These are phyloP conservation scores for Halocynthia aurantium DNA, from an alignment of 23 tunicate genomes.

Conservation along the genomic window DNA sequence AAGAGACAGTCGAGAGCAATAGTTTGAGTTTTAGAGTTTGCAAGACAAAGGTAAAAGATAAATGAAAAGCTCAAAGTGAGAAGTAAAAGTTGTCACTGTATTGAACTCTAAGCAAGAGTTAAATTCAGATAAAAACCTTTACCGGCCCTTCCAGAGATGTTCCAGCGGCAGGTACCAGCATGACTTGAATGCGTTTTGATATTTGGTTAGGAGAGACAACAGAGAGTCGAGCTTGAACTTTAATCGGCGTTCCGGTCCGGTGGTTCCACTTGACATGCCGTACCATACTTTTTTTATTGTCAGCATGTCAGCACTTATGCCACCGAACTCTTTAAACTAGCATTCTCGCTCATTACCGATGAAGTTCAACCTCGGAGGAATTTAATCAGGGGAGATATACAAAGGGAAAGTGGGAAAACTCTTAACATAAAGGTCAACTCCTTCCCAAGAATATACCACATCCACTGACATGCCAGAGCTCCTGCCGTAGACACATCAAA, in stretches of 20 bases:
- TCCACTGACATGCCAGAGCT: slow-evolving; percentile 24
- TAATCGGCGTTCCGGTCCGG: not conserved
- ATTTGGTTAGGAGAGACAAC: too few species aligned
- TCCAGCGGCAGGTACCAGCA: slow-evolving; percentile 40
- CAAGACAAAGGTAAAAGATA: too few species aligned
- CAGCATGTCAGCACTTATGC: too few species aligned
- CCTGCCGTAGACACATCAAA: slow-evolving; percentile 39
- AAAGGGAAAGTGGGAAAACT: not conserved
- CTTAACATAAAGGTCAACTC: not conserved
- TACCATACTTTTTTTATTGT: too few species aligned
- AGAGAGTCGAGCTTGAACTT: not conserved
- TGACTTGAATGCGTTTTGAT: slow-evolving; percentile 17
- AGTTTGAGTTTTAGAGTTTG: too few species aligned
- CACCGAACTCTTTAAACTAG: too few species aligned
- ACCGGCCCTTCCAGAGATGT: slow-evolving; percentile 33
- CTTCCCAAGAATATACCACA: slow-evolving; percentile 26
- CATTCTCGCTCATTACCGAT: too few species aligned
- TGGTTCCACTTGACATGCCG: not conserved
- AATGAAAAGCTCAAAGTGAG: too few species aligned
- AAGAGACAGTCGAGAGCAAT: too few species aligned
- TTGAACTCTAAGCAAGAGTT: too few species aligned
- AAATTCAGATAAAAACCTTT: not conserved
- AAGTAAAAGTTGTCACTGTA: too few species aligned
- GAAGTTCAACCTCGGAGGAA: too few species aligned
- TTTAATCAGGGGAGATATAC: not conserved